phyloP scores from a whole-genome alignment of 2,888 invertebrate species.

The Neelides folsomi region DNA sequence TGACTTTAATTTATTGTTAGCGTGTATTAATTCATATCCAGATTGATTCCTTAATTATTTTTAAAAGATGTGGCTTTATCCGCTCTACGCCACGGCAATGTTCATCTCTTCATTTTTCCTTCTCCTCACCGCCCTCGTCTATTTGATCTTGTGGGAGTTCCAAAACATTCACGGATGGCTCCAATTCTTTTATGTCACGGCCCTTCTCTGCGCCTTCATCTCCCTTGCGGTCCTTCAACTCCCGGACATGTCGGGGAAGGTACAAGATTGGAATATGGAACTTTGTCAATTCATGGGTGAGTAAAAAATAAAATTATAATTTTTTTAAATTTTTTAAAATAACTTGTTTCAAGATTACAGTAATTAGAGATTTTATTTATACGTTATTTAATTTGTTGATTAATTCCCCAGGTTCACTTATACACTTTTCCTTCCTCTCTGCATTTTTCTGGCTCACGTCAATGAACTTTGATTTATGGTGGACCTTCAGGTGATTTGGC shows the following conservation, averaged over 20 bases:
- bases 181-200: slow-evolving; percentile 31
- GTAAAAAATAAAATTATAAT: neutral
- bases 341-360: neutral
- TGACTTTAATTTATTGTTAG: neutral
- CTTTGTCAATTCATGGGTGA: slow-evolving; percentile 31
- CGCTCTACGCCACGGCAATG: slow-evolving; percentile 59
- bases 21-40: neutral
- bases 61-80: neutral
- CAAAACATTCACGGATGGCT: slow-evolving; percentile 33
- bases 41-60: neutral
- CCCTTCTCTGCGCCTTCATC: slow-evolving; percentile 23
- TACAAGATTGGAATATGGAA: slow-evolving; percentile 18
- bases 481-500: slow-evolving; percentile 67
- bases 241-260: slow-evolving; percentile 13
- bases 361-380: neutral
- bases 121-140: slow-evolving; percentile 48
- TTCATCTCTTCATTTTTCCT: slow-evolving; percentile 69
- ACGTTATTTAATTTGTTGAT: slow-evolving; percentile 12
- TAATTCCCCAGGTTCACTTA: slow-evolving; percentile 56
- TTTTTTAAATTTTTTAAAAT: neutral
- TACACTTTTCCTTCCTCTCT: slow-evolving; percentile 77
- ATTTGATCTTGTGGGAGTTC: slow-evolving; percentile 31
- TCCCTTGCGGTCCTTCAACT: slow-evolving; percentile 27
- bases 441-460: slow-evolving; percentile 89
- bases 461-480: slow-evolving; percentile 91